Conservation (phyloP, 2,113 vertebrate species). For the Condylura cristata region DNA sequence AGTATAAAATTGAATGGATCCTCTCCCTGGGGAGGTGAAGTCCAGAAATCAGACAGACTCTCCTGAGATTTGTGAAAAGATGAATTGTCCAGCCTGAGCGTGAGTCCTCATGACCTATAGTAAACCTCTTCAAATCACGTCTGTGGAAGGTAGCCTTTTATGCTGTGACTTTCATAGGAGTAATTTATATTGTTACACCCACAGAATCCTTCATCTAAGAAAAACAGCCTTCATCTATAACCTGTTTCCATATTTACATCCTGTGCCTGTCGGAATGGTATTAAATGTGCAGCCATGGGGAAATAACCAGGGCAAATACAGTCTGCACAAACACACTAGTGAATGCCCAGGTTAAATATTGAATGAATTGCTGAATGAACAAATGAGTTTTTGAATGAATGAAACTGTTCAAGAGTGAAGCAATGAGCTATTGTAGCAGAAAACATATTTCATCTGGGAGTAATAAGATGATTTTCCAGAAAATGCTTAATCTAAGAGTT, state of each 20-base stretch:
- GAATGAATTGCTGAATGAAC: not conserved
- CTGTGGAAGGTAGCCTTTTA: conserved; percentile 47
- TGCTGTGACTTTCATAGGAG: conserved; percentile 39
- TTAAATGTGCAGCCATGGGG: not conserved
- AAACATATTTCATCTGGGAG: not conserved
- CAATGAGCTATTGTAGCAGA: not conserved
- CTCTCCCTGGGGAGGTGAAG: not conserved
- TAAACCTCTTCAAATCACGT: conserved; percentile 48
- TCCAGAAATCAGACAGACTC: not conserved
- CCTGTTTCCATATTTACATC: not conserved
- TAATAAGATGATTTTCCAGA: conserved; percentile 38
- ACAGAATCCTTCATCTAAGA: conserved; percentile 14
- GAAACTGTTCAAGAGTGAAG: not conserved
- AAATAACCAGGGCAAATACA: not conserved
- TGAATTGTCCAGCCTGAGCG: not conserved
- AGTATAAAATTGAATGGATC: not conserved
- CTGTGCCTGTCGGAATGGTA: not conserved
- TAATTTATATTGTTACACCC: conserved; percentile 7
- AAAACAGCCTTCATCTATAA: not conserved
- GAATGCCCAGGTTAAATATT: not conserved
- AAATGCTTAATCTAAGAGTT: not conserved
- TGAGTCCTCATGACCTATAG: conserved; percentile 36
- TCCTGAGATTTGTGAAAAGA: conserved; percentile 44
- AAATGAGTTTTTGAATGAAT: not conserved
- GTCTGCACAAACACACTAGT: not conserved